These are phyloP conservation scores for Dryococelus australis DNA, from an alignment of 2,888 invertebrate genomes.

Conservation along the genomic window DNA sequence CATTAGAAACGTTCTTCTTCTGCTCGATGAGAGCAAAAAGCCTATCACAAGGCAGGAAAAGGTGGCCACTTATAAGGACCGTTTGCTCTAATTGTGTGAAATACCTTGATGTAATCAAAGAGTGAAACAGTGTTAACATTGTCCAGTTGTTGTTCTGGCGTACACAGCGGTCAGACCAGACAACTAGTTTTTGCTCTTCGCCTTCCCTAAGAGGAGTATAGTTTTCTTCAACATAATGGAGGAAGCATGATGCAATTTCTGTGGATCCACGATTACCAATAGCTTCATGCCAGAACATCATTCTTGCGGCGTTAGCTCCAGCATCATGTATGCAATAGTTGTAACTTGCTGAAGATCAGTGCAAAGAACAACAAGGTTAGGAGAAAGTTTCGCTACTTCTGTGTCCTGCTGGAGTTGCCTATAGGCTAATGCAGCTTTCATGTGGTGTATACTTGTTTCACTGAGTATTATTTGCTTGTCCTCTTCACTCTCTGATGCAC, in stretches of 20 bases:
- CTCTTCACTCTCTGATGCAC: background rate
- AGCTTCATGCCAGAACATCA: conserved; percentile 32
- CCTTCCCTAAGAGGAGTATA: background rate
- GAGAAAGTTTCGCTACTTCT: background rate
- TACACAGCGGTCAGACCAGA: conserved; percentile 30
- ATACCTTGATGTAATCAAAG: background rate
- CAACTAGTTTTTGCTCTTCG: conserved; percentile 23
- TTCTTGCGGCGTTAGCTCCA: background rate
- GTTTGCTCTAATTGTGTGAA: conserved; percentile 37
- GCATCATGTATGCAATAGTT: conserved; percentile 26
- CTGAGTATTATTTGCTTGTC: conserved; percentile 2
- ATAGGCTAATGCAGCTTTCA: background rate
- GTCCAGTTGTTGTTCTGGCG: conserved; percentile 35
- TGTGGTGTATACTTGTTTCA: background rate
- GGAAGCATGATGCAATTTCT: conserved; percentile 31
- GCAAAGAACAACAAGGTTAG: conserved; percentile 27
- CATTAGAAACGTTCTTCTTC: background rate
- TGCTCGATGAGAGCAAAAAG: conserved; percentile 41
- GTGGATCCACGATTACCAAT: conserved; percentile 31
- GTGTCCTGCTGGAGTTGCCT: background rate
- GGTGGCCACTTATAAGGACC: conserved; percentile 35
- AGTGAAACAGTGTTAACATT: conserved; percentile 20
- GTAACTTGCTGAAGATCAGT: conserved; percentile 32
- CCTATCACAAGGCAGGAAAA: conserved; percentile 40
- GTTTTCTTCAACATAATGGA: background rate